Evolutionary conservation across 2,888 invertebrate genomes (phyloP).

Genomic region (Ichneumoninae sp.): DNA sequence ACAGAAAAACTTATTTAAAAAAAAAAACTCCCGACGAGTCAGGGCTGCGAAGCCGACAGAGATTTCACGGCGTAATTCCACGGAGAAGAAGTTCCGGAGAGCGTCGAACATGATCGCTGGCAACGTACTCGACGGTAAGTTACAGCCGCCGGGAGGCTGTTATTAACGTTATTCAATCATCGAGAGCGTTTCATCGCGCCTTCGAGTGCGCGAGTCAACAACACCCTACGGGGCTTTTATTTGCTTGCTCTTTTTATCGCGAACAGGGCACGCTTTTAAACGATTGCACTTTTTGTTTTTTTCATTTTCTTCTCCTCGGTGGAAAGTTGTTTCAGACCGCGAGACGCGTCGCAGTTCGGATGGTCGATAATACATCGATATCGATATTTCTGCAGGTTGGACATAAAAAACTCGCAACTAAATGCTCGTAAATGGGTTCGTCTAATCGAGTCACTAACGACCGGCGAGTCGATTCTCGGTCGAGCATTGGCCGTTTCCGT

Average conservation of each 20-base stretch:
- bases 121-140: constrained; percentile 63
- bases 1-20: constrained; percentile 32
- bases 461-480: too few relatives aligned
- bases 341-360: not conserved
- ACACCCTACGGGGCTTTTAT: constrained; percentile 7
- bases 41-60: constrained; percentile 57
- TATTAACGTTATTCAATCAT: constrained; percentile 79
- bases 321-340: not conserved
- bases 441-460: not conserved
- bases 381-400: too few relatives aligned
- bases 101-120: constrained; percentile 41
- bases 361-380: too few relatives aligned
- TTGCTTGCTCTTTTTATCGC: constrained; percentile 20
- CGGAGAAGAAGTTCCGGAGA: constrained; percentile 62
- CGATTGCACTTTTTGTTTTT: constrained; percentile 14
- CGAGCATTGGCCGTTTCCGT: not conserved
- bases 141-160: constrained; percentile 73
- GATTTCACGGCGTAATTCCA: constrained; percentile 64
- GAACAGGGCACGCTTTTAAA: not conserved
- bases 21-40: constrained; percentile 13
- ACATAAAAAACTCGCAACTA: too few relatives aligned
- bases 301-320: not conserved
- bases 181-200: constrained; percentile 62
- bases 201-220: constrained; percentile 34
- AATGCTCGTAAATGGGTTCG: too few relatives aligned